These are phyloP conservation scores for Lytechinus variegatus DNA, from an alignment of 35 echinoderm and acorn worm genomes.

Conservation along the genomic window DNA sequence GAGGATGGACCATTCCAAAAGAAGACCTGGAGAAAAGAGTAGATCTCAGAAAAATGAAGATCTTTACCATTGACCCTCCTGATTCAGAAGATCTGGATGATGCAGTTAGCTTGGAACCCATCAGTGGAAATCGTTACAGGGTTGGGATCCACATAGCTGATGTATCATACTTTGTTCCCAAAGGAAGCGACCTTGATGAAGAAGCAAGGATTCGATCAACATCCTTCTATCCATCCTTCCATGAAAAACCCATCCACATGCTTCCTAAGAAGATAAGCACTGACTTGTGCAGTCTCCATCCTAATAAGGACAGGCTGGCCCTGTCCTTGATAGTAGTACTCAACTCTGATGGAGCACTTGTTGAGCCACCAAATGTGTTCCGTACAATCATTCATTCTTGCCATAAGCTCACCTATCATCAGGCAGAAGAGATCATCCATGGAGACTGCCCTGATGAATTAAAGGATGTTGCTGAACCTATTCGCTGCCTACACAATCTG, in stretches of 20 bases:
- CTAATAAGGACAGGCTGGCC: slow-evolving; percentile 61
- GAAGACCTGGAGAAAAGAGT: slow-evolving; percentile 58
- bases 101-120: slow-evolving; percentile 69
- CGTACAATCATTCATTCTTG: slow-evolving; percentile 59
- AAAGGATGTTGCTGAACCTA: background rate
- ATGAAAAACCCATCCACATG: slow-evolving; percentile 79
- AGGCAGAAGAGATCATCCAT: slow-evolving; percentile 55
- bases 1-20: slow-evolving; percentile 77
- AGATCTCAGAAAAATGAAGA: slow-evolving; percentile 59
- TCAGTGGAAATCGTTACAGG: slow-evolving; percentile 38
- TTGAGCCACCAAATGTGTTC: background rate
- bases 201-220: slow-evolving; percentile 68
- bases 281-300: slow-evolving; percentile 63
- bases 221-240: slow-evolving; percentile 66
- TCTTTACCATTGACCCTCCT: slow-evolving; percentile 85
- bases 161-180: slow-evolving; percentile 78
- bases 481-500: slow-evolving; percentile 51
- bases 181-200: slow-evolving; percentile 55
- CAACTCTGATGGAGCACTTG: slow-evolving; percentile 33
- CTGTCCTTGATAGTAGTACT: slow-evolving; percentile 62
- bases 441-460: background rate
- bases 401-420: slow-evolving; percentile 54
- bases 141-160: slow-evolving; percentile 96
- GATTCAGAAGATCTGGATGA: slow-evolving; percentile 75
- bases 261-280: slow-evolving; percentile 61